A percentile compares a stretch with the other conserved stretches of the same genome.
These are phyloP conservation scores for Drosophila koepferae DNA, from an alignment of 2,888 invertebrate species.

Conservation along the genomic window DNA sequence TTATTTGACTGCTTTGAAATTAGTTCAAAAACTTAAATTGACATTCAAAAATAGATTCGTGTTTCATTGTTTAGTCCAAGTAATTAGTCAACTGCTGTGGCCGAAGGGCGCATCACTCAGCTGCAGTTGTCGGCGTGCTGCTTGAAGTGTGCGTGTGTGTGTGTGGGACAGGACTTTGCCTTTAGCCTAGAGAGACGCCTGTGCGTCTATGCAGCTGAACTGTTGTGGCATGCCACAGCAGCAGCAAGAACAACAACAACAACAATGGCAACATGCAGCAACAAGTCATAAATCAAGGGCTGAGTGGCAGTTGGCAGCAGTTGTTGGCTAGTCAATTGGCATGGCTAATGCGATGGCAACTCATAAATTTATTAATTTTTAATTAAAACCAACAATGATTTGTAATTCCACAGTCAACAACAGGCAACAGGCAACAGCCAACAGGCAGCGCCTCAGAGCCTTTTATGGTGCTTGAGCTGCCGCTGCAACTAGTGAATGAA, in stretches of 20 bases:
- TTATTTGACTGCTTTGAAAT: conserved; percentile 8
- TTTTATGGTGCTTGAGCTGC: conserved; percentile 49
- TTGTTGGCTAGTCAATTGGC: conserved; percentile 72
- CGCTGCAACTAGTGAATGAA: conserved; percentile 43
- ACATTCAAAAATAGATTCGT: background rate
- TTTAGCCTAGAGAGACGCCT: conserved; percentile 53
- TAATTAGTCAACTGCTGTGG: conserved; percentile 69
- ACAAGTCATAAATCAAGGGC: conserved; percentile 26
- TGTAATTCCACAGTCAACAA: conserved; percentile 67
- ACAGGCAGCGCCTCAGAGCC: conserved; percentile 39
- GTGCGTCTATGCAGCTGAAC: conserved; percentile 56
- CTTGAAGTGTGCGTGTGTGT: conserved; percentile 45
- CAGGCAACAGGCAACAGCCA: background rate
- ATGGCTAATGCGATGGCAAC: conserved; percentile 80
- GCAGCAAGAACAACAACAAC: background rate
- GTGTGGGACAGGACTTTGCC: conserved; percentile 43
- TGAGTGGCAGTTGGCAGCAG: conserved; percentile 31
- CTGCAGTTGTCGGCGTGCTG: conserved; percentile 49
- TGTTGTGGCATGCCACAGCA: conserved; percentile 17
- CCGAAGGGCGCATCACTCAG: conserved; percentile 51
- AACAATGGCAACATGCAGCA: conserved; percentile 17
- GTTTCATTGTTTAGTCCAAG: conserved; percentile 18
- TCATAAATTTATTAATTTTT: conserved; percentile 81
- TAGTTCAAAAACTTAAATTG: background rate
- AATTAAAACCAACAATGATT: conserved; percentile 78